Evolutionary conservation across 2,888 invertebrate species (phyloP), one percentile per base, ranked within the genome.

Genomic region (Melanchra persicariae): DNA sequence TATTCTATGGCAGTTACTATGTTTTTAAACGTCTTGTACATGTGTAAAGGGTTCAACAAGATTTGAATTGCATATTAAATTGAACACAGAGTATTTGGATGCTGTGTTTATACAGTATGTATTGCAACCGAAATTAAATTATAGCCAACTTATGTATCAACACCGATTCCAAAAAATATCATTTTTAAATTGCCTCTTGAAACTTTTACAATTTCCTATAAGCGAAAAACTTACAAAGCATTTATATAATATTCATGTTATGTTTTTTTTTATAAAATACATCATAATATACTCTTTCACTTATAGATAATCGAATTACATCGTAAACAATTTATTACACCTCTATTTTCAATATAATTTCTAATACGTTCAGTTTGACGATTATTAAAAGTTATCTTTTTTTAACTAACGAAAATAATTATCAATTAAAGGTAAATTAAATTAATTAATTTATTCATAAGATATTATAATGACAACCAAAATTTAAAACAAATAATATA

Each of bases 401-500:
- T 58, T 51, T 52, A 70, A 70, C 45, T 68, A 59, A 72, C 57
- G 45, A 74, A 72, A 82, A 75, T 81, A 75, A 63, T 75, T 47
- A 81, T 70, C 37, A 62, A 22, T 58, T 54, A 74, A 61, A 17
- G 30, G 17, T 63, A 40, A 69, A 68, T 71, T 77, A 69, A 74
- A 71, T 22, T 72, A 75, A 68, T 72, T 69, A 75, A 62, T 60
- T 60, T 67, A 70, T 78, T 83, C 81, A 81, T 77, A 79, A 79
- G 79, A 73, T 76, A 77, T 67, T 47, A 75, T 63, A 74, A 55
- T 51, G 66, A 84, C 75, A 74, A 80, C 70, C 70, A 70, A 78
- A 75, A 59, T 47, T 62, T 15, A 65, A 63, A 70, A 62, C 34
- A 58, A 78, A 62, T 47, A 74, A 37, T 19, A 65, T 54, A 70